phyloP scores from a whole-genome alignment of 2,797 vertebrate species.

The Glossophaga mutica region DNA sequence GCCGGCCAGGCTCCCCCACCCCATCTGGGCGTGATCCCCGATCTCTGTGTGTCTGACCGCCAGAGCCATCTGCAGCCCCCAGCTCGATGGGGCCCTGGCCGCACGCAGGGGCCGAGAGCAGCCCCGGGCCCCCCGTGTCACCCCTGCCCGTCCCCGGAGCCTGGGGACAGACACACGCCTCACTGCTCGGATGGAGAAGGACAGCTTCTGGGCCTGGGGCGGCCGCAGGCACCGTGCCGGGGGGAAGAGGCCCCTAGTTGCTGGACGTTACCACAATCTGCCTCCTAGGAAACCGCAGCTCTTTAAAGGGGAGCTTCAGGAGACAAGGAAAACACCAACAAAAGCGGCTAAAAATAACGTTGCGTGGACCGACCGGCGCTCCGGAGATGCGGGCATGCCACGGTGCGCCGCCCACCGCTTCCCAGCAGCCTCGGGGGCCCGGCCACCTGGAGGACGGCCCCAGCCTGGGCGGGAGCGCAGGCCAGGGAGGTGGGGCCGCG shows the following conservation, averaged over 20 bases:
- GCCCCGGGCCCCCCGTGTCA: fast-evolving
- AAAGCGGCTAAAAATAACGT: background rate
- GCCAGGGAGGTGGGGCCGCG: background rate
- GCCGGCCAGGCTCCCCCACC: fast-evolving
- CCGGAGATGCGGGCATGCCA: fast-evolving
- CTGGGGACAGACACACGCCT: fast-evolving
- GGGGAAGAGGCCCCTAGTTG: background rate
- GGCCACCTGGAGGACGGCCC: fast-evolving
- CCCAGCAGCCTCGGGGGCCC: background rate
- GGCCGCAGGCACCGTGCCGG: background rate
- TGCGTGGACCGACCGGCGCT: background rate
- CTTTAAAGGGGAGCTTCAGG: background rate
- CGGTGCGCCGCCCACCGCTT: fast-evolving
- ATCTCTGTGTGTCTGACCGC: no score
- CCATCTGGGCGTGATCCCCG: no score
- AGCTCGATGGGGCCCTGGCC: fast-evolving
- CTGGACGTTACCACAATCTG: background rate
- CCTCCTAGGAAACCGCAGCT: background rate
- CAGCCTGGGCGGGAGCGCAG: fast-evolving
- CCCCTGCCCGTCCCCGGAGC: background rate
- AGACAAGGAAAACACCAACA: background rate
- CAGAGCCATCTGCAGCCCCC: fast-evolving
- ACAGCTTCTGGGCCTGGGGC: background rate
- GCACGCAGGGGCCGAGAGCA: fast-evolving
- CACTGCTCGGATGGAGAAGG: fast-evolving